Evolutionary conservation across 2,113 vertebrate genomes (phyloP).

Genomic region (Stegostoma tigrinum): DNA sequence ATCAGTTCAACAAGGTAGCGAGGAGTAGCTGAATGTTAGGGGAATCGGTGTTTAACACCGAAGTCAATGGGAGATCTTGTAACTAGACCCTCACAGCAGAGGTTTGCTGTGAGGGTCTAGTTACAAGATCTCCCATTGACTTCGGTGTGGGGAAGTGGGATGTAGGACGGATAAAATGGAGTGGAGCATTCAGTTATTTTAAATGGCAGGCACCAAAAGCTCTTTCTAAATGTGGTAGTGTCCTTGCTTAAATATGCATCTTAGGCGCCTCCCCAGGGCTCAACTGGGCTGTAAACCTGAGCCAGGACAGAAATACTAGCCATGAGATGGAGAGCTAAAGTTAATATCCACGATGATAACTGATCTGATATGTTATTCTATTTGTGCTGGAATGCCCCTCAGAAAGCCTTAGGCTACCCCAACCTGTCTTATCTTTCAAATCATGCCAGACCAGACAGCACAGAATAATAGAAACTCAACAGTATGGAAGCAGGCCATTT

Average conservation of each 20-base stretch:
- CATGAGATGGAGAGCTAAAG: background rate
- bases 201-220: background rate
- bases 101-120: no score
- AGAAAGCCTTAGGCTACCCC: background rate
- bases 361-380: background rate
- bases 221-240: background rate
- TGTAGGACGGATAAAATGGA: background rate
- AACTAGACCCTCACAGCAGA: background rate
- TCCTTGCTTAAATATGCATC: background rate
- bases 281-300: background rate
- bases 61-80: background rate
- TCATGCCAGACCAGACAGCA: background rate
- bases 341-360: background rate
- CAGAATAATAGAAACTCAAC: background rate
- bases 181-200: background rate
- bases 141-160: no score
- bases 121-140: no score
- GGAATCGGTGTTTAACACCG: background rate
- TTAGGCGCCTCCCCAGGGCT: background rate
- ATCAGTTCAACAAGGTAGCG: background rate
- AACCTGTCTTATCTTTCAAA: background rate
- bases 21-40: background rate
- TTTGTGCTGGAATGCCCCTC: background rate
- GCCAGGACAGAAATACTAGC: background rate
- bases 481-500: no score